Base-by-base conservation (phyloP, 2,113 vertebrate species). In the Hemibates koningsi region DNA sequence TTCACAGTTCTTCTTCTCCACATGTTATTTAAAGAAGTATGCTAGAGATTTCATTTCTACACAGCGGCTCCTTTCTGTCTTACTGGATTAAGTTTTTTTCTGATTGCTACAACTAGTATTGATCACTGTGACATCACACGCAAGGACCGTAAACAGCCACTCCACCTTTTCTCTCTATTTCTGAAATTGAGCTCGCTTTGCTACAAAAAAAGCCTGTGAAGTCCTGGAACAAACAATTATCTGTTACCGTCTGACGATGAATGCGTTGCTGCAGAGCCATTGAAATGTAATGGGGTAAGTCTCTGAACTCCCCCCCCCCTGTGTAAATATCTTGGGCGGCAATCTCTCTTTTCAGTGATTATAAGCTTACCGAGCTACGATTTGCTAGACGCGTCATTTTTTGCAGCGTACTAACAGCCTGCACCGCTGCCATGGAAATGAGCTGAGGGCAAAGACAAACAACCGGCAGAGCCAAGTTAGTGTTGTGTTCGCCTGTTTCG, bases 361-460 rank as follows among this genome's bases (percentile, higher is more conserved):
- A 13, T 80, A 50, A 84, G 81, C 59, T 83, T 48, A 54, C 17
- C 84, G n/a, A 81, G 59, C 90, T 21, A 9, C 19, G 21, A 84
- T 90, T 92, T 80, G 41, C 34, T 21, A 32, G 27, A 54, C 45
- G 11, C 48, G 71, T 12, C 3, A 45, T 63, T 88, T 89, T 71
- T 76, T 85, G 19, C 76, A 80, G 89, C 6, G 61, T 17, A 9
- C 81, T 16, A 13, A 68, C 81, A 29, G 63, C 24, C 59, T 10
- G 13, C 63, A 13, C 43, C 3, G 63, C 52, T 36, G 82, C 83
- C 86, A 52, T 89, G 85, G 54, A 83, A 85, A 88, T 83, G 86
- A 89, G 84, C 88, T 87, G 73, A 83, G 83, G 92, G 88, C 80
- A 52, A 91, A 93, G 83, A 88, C 88, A 89, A 90, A 90, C 84